A percentile compares a stretch with the other conserved stretches of the same genome.
These are phyloP conservation scores for Oxystoma pomonae DNA, from an alignment of 2,888 invertebrate species.

Conservation along the genomic window DNA sequence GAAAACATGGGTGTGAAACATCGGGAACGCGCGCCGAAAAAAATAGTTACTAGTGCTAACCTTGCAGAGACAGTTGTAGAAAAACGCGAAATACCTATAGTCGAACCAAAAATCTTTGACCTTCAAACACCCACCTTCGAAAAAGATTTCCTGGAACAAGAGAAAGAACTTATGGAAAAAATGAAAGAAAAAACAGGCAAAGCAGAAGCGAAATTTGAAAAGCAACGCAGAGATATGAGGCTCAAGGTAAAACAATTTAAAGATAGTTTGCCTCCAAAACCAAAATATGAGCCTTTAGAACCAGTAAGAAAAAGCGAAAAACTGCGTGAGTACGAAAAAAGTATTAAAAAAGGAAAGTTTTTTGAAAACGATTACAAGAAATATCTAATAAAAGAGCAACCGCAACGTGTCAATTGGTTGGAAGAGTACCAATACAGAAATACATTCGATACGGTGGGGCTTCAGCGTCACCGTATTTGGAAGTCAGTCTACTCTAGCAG, in stretches of 20 bases:
- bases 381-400: constrained; percentile 36
- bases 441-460: constrained; percentile 46
- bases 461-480: constrained; percentile 45
- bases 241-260: constrained; percentile 37
- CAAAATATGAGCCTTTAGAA: constrained; percentile 42
- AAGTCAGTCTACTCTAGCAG: constrained; percentile 40
- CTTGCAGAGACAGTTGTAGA: constrained; percentile 10
- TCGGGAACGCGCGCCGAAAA: constrained; percentile 39
- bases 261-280: constrained; percentile 33
- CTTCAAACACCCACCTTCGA: constrained; percentile 38
- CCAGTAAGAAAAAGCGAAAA: constrained; percentile 45
- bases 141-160: constrained; percentile 42
- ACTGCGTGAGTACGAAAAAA: constrained; percentile 41
- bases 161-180: constrained; percentile 42
- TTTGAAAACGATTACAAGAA: constrained; percentile 45
- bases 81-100: constrained; percentile 12
- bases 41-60: constrained; percentile 24
- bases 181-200: constrained; percentile 43
- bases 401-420: constrained; percentile 36
- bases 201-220: constrained; percentile 42
- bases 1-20: constrained; percentile 42
- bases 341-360: constrained; percentile 44
- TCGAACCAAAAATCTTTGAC: constrained; percentile 33
- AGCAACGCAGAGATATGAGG: constrained; percentile 40
- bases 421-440: constrained; percentile 41